Evolutionary conservation across 2,888 invertebrate genomes (phyloP).

Genomic region (Anthrax anthrax): DNA sequence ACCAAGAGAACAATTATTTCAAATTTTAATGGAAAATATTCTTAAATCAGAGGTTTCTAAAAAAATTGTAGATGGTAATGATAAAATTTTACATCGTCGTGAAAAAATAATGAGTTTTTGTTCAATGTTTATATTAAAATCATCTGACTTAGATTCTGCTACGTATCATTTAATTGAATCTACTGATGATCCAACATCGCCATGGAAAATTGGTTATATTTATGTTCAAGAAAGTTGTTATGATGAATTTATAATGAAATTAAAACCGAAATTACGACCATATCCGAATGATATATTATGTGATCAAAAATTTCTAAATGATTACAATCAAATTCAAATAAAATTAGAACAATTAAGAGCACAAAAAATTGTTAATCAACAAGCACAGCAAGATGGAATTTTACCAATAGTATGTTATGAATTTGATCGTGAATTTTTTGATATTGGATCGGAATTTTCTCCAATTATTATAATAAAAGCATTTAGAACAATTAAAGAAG

Average conservation of each 20-base stretch:
- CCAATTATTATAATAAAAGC: neutral
- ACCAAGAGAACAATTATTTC: neutral
- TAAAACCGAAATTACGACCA: neutral
- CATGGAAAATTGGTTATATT: neutral
- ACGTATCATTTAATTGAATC: neutral
- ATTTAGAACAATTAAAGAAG: neutral
- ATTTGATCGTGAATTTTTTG: neutral
- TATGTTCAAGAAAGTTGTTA: conserved; percentile 2
- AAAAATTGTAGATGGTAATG: neutral
- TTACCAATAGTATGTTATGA: neutral
- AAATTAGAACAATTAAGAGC: neutral
- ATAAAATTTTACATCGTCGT: neutral
- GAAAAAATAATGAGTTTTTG: neutral
- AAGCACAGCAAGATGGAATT: too few relatives aligned
- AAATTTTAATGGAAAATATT: neutral
- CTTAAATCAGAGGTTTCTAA: neutral
- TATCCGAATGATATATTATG: neutral
- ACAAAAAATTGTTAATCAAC: neutral
- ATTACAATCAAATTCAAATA: neutral
- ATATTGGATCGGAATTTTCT: neutral
- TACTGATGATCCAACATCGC: neutral
- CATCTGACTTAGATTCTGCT: neutral
- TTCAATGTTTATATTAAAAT: neutral
- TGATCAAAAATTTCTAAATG: neutral
- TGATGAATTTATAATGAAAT: neutral